A percentile compares a stretch with the other conserved stretches of the same genome.
These are phyloP conservation scores for Epiblema foenella DNA, from an alignment of 2,888 invertebrate genomes.

Conservation along the genomic window DNA sequence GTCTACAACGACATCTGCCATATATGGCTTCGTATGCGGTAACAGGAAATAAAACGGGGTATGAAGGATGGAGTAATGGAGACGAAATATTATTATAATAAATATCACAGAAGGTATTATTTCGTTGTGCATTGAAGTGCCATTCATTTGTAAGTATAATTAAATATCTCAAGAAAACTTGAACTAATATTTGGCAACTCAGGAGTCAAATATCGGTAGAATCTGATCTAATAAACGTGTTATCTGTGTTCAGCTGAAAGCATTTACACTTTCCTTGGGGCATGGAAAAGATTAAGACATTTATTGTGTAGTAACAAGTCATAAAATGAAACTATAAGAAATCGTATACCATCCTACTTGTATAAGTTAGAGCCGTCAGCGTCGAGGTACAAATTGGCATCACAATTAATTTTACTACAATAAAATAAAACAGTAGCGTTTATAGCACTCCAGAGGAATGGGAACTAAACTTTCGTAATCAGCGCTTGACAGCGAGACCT, in stretches of 20 bases:
- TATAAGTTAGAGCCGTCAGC: constrained; percentile 1
- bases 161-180: background rate
- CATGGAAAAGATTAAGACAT: no score
- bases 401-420: constrained; percentile 31
- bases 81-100: background rate
- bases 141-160: background rate
- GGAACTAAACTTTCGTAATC: constrained; percentile 37
- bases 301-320: background rate
- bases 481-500: constrained; percentile 37
- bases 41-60: no score
- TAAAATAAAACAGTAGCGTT: constrained; percentile 38
- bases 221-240: background rate
- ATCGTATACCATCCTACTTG: background rate
- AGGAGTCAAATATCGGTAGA: background rate
- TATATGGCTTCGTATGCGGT: no score
- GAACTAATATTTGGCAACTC: background rate
- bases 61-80: background rate
- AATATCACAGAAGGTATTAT: background rate
- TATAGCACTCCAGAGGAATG: constrained; percentile 30
- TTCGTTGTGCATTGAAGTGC: no score
- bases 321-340: background rate
- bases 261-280: no score
- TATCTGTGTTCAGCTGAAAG: no score
- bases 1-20: no score
- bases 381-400: constrained; percentile 32